Evolutionary conservation across 2,113 vertebrate genomes (phyloP), one percentile per base, ranked within the genome.

Genomic region (Forbesichthys agassizii): DNA sequence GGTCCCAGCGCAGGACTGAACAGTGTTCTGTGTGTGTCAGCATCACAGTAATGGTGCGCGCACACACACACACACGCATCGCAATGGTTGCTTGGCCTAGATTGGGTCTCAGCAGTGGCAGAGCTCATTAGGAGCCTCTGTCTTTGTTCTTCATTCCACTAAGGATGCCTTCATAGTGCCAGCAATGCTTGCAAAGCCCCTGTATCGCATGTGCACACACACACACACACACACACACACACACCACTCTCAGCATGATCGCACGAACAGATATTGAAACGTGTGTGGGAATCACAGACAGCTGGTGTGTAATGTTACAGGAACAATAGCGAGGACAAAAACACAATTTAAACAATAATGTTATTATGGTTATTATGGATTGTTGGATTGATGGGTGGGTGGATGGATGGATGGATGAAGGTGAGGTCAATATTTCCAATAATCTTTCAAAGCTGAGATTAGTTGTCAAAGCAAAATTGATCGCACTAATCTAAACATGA

Each of bases 141-240:
- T 72, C 80, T 88, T 90, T 89, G 86, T 89, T 89, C 83, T 79
- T 59, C 61, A 61, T 67, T 84, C 81, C 75, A 85, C 85, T 80
- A 73, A 84, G 79, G 82, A 81, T 64, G 64, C 79, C 61, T 86
- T 71, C 81, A 72, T 74, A 64, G 67, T 64, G 79, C 71, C 71
- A 76, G 76, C 78, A 77, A 54, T n/a, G 11, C 55, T 60, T 46
- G 9, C 68, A 71, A 73, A 75, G 42, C 69, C 33, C 9, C 47
- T 49, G 73, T 53, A 68, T 46, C 48, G 27, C 27, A 46, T 54
- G 18, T 5, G 55, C 16, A 16, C 16, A 16, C 77, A 69, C 71
- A 57, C 71, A 60, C 53, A 46, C 58, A 33, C 36, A 58, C 77
- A 69, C 71, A 57, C 71, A 60, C 53, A 27, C 27, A 27, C 27